Percentiles rank a stretch among this genome's conserved stretches.
Evolutionary conservation across 2,888 invertebrate species (phyloP).

Genomic region (Acrobasis suavella): DNA sequence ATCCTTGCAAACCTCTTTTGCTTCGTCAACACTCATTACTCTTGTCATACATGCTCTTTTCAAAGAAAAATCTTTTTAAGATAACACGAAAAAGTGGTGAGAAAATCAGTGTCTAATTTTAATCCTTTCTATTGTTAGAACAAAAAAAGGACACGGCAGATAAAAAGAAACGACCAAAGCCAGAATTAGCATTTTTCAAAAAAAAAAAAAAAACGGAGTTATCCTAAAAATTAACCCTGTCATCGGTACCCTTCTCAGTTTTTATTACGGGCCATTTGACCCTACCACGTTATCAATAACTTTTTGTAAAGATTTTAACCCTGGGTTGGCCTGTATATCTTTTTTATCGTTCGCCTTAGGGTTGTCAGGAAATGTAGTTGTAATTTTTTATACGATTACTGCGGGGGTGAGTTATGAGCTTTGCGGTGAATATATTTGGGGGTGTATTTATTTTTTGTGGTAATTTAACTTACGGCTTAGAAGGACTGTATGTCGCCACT

Average conservation of each 20-base stretch:
- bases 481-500: too few relatives aligned
- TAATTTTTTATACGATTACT: slow-evolving; percentile 5
- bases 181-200: neutral
- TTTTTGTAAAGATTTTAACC: slow-evolving; percentile 44
- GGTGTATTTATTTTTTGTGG: neutral
- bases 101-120: neutral
- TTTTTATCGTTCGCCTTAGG: slow-evolving; percentile 43
- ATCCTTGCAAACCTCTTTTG: too few relatives aligned
- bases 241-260: slow-evolving; percentile 24
- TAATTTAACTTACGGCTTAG: too few relatives aligned
- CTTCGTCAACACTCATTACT: too few relatives aligned
- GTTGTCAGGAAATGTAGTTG: slow-evolving; percentile 14
- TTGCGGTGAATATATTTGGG: neutral
- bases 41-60: too few relatives aligned
- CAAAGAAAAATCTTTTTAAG: too few relatives aligned
- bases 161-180: neutral
- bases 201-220: neutral
- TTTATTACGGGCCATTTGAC: slow-evolving; percentile 31
- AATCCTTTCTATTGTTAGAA: neutral
- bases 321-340: slow-evolving; percentile 36
- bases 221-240: slow-evolving; percentile 24
- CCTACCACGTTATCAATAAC: slow-evolving; percentile 43
- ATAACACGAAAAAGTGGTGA: neutral
- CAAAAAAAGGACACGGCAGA: neutral
- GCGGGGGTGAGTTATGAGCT: neutral